These are phyloP conservation scores for Pseudoips prasinana DNA, from an alignment of 2,888 invertebrate genomes.

Conservation along the genomic window DNA sequence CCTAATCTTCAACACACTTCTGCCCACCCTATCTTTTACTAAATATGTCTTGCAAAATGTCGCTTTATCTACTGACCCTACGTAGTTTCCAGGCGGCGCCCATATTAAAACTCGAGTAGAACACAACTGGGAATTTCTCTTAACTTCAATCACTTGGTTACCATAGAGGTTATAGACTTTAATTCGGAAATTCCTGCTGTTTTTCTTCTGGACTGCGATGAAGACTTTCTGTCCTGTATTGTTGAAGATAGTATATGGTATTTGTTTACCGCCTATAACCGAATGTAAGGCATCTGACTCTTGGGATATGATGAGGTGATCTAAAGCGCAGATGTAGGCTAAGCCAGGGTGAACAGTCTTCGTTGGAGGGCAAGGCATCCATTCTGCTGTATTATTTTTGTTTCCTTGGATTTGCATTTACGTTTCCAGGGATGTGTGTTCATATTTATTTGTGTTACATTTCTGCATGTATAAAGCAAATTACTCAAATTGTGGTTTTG, in stretches of 20 bases:
- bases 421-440: constrained; percentile 10
- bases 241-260: constrained; percentile 56
- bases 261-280: constrained; percentile 37
- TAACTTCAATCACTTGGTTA: constrained; percentile 55
- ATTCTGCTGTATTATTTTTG: constrained; percentile 22
- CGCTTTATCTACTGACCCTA: constrained; percentile 44
- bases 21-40: constrained; percentile 37
- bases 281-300: constrained; percentile 47
- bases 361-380: constrained; percentile 59
- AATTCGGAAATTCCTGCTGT: constrained; percentile 35
- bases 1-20: constrained; percentile 38
- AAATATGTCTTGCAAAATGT: constrained; percentile 27
- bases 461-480: no score
- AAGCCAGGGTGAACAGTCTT: constrained; percentile 46
- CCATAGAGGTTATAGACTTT: constrained; percentile 59
- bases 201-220: constrained; percentile 42
- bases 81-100: constrained; percentile 53
- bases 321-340: constrained; percentile 46
- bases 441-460: constrained; percentile 24
- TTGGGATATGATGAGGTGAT: constrained; percentile 45
- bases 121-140: constrained; percentile 32
- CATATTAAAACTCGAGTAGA: constrained; percentile 42
- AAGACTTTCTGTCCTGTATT: constrained; percentile 55
- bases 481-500: no score
- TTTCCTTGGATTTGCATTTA: constrained; percentile 32